Evolutionary conservation across 2,113 vertebrate species (phyloP), one percentile per base, ranked within the genome.

Genomic region (Montifringilla adamsi): DNA sequence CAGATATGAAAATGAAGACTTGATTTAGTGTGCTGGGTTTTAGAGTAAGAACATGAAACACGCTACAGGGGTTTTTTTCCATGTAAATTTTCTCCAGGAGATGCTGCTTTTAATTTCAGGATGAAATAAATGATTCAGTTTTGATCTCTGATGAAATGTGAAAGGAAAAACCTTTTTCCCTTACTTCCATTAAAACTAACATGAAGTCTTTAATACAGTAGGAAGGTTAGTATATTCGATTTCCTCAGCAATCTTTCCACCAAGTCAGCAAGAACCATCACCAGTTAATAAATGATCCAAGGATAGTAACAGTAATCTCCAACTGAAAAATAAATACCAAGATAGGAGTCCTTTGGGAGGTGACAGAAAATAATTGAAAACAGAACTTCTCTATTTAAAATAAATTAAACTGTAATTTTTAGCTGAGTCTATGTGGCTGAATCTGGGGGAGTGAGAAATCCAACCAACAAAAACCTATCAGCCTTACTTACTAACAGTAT

Each of bases 361-460:
- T 79, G 92, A 76, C 62, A 93, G 84, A 75, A 96, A 96, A 95
- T 70, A 95, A 87, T 35, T 96, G 86, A 91, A 94, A 90, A 43
- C 14, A 47, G 49, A 97, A 90, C 35, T 58, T 91, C 44, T 39
- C 74, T 78, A 83, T 91, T 94, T 95, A 79, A 94, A 90, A 92
- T 69, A 92, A 95, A 97, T 95, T 95, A 94, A 85, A 90, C 47
- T 4, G 9, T 84, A 92, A 94, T 80, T 96, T 93, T 92, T 91
- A 50, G 12, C 59, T 60, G 41, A 80, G 55, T 68, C 28, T 11
- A 22, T 68, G n/a, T 69, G 63, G 60, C 31, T 81, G 47, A 88
- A 85, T 79, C 53, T 87, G 49, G 5, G 10, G 39, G 31, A 53
- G 27, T 49, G 31, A 82, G n/a, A 69, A 88, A 93, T 27, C 8